Conservation (phyloP, 2,888 invertebrate genomes). For the Eupelmus urozonus region DNA sequence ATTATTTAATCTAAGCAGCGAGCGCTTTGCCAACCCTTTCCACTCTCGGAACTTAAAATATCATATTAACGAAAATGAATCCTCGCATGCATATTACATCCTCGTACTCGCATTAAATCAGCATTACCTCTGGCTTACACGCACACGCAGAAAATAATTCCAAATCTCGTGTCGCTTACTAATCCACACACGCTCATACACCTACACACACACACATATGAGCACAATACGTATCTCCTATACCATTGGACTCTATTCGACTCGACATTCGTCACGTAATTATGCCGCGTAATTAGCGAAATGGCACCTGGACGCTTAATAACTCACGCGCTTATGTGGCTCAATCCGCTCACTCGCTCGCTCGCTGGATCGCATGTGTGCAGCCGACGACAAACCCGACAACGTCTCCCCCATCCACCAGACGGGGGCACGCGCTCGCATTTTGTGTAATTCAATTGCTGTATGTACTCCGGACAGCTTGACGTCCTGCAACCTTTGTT, state of each 20-base stretch:
- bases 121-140: not conserved
- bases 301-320: conserved; percentile 64
- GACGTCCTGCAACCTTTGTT: conserved; percentile 35
- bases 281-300: conserved; percentile 64
- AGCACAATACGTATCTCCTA: too few relatives aligned
- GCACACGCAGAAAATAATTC: not conserved
- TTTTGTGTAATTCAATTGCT: conserved; percentile 53
- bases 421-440: not conserved
- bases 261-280: conserved; percentile 61
- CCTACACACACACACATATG: not conserved
- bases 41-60: not conserved
- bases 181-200: not conserved
- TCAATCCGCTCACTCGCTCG: not conserved
- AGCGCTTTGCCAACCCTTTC: too few relatives aligned
- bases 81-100: not conserved
- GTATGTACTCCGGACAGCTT: conserved; percentile 29
- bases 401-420: too few relatives aligned
- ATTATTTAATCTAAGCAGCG: too few relatives aligned
- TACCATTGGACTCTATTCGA: conserved; percentile 5
- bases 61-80: conserved; percentile 3
- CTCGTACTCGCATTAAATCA: not conserved
- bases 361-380: not conserved
- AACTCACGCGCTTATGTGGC: conserved; percentile 59
- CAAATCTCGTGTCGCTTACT: too few relatives aligned
- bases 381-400: too few relatives aligned